Base-by-base conservation (phyloP, 1,140 invertebrate genomes). In the Ooceraea biroi region DNA sequence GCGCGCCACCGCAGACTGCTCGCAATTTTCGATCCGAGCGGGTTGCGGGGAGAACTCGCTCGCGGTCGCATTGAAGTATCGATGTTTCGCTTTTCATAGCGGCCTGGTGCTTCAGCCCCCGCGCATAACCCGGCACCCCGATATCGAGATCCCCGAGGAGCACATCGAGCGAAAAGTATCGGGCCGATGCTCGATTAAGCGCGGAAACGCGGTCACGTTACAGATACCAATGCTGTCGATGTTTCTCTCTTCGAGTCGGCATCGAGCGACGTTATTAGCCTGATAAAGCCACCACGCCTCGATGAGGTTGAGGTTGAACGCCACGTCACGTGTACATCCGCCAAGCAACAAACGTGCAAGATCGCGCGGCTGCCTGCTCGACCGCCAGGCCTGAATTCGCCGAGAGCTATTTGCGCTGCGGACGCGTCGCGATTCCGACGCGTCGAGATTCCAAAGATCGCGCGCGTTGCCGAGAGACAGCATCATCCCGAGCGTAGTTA, bases 1-100 rank as follows among this genome's bases (percentile, higher is more conserved):
- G 27, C 46, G 36, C 60, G 50, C n/a, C n/a, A 44, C 76, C 76
- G 65, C 76, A 58, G 65, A 80, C 76, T 68, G 12, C 48, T 80
- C 76, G 76, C 65, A 71, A 80, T 80, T 80, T 80, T 80, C 76
- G 71, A 71, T 71, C 76, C 55, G 57, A 44, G 76, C 27, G 22
- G 25, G 25, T 63, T 30, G 63, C 44, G 50, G 48, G 65, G 27
- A 36, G 50, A 19, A 14, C 44, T 78, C n/a, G 61, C 61, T 22
- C 44, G 72, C 10, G 73, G 72, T 74, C 36, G 10, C 48, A 78
- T 55, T 36, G 12, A 63, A 48, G 48, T 52, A 78, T 55, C 22
- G 65, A 71, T 27, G 57, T 57, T 44, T 57, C 36, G n/a, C 36
- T 71, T 78, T 78, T 44, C 36, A 27, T 55, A n/a, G 36, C 5